A percentile compares a stretch with the other conserved stretches of the same genome.
Conservation (phyloP, 2,113 vertebrate genomes). For the Anolis carolinensis region DNA sequence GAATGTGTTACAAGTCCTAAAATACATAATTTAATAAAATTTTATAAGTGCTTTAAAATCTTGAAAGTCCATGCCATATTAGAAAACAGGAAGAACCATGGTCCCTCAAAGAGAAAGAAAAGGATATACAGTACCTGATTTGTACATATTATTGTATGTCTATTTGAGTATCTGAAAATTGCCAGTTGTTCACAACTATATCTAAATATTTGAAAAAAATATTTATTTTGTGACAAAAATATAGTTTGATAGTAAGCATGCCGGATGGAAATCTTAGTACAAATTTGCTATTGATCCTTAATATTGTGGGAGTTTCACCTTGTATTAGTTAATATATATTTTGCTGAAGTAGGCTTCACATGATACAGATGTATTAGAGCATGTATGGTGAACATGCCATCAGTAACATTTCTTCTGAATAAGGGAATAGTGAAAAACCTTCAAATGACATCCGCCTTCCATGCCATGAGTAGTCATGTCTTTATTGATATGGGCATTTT, state of each 20-base stretch:
- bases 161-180: background rate
- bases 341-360: background rate
- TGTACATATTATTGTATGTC: background rate
- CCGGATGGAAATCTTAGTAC: background rate
- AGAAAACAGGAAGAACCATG: background rate
- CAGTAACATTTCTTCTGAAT: background rate
- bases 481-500: background rate
- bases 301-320: background rate
- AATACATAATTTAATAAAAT: background rate
- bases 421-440: conserved; percentile 22
- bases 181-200: background rate
- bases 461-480: background rate
- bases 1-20: background rate
- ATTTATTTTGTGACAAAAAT: background rate
- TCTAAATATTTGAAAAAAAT: background rate
- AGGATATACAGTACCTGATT: background rate
- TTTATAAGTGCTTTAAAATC: background rate
- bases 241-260: background rate
- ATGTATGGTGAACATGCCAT: background rate
- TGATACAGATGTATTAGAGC: background rate
- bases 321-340: background rate
- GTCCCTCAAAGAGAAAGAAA: background rate
- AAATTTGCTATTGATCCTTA: background rate
- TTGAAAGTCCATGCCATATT: background rate
- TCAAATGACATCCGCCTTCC: background rate